Evolutionary conservation across 2,113 vertebrate species (phyloP).

Genomic region (Synodontis membranacea): DNA sequence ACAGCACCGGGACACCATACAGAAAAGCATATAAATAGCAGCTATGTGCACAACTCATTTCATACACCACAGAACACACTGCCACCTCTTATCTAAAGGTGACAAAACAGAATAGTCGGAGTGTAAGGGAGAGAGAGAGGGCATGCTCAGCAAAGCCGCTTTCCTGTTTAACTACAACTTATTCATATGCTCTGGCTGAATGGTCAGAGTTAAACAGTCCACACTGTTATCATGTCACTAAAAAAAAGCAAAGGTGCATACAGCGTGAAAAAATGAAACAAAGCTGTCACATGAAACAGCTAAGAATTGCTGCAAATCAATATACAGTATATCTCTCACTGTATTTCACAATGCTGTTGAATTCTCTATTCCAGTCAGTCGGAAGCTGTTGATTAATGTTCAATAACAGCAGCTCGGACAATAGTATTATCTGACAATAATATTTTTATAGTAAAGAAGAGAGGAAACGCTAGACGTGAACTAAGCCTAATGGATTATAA

Average conservation of each 20-base stretch:
- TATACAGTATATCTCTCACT: not conserved
- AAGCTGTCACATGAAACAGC: not conserved
- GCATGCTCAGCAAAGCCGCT: not conserved
- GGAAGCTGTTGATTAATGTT: not conserved
- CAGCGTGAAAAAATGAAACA: not conserved
- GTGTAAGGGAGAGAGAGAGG: not conserved
- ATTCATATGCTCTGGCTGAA: not conserved
- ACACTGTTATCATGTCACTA: not conserved
- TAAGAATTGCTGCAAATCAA: not conserved
- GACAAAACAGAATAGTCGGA: not conserved
- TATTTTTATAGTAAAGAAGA: not conserved
- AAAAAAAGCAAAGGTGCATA: not conserved
- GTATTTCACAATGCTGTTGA: not conserved
- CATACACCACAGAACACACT: not conserved
- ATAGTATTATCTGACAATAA: not conserved
- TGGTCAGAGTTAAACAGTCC: not conserved
- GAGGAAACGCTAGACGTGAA: not conserved
- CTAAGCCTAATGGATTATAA: not conserved
- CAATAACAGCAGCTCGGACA: not conserved
- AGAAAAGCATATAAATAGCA: slow-evolving; percentile 19
- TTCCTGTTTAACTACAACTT: not conserved
- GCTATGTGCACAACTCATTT: not conserved
- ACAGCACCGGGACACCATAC: not conserved
- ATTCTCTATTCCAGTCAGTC: not conserved
- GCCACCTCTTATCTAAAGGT: not conserved